These are phyloP conservation scores for Cotesia vestalis DNA, from an alignment of 1,140 invertebrate genomes.

Conservation along the genomic window DNA sequence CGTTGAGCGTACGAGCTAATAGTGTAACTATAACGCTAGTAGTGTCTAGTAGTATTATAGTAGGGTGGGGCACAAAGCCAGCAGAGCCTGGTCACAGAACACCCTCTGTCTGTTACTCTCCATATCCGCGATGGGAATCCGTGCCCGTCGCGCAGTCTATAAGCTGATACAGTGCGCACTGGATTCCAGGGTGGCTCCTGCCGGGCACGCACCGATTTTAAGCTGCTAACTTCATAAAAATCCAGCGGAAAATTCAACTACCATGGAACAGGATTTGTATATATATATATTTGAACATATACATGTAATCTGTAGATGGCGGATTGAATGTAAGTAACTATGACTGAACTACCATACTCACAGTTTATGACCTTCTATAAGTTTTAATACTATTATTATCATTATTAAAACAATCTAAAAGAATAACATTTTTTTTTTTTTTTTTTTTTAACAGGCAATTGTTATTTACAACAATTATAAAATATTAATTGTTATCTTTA, in stretches of 20 bases:
- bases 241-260: too few species aligned
- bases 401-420: conserved; percentile 3
- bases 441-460: too few species aligned
- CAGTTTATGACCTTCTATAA: background rate
- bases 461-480: background rate
- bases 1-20: background rate
- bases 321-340: too few species aligned
- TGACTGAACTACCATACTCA: background rate
- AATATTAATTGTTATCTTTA: too few species aligned
- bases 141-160: background rate
- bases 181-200: too few species aligned
- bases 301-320: too few species aligned
- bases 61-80: conserved; percentile 8
- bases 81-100: background rate
- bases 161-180: background rate
- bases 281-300: too few species aligned
- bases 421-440: too few species aligned
- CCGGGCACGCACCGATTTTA: too few species aligned
- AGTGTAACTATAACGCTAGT: background rate
- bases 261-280: too few species aligned
- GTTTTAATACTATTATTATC: conserved; percentile 23
- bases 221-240: too few species aligned
- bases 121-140: too few species aligned
- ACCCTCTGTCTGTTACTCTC: background rate
- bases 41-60: background rate